These are phyloP conservation scores for Acanthaster planci DNA, from an alignment of 35 echinoderm and acorn worm species.

Conservation along the genomic window DNA sequence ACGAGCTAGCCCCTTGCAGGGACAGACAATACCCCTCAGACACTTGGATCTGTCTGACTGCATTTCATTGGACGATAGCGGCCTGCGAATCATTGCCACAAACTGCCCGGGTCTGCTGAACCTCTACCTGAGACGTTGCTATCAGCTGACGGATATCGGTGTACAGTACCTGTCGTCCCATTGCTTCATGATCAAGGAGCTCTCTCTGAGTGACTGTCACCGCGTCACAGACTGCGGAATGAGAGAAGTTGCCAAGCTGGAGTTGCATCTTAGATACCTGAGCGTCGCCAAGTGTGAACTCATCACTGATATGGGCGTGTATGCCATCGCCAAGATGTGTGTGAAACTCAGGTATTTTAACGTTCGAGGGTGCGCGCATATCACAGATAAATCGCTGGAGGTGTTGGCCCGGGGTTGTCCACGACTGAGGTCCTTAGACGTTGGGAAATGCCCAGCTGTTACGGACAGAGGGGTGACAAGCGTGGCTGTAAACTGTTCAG, in stretches of 20 bases:
- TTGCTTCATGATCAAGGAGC: slow-evolving; percentile 87
- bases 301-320: slow-evolving; percentile 88
- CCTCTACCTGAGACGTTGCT: slow-evolving; percentile 81
- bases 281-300: slow-evolving; percentile 98
- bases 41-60: slow-evolving; percentile 97
- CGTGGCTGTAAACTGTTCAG: slow-evolving; percentile 73
- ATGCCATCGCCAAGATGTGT: slow-evolving; percentile 78
- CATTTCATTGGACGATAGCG: slow-evolving; percentile 77
- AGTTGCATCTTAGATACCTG: slow-evolving; percentile 82
- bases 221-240: slow-evolving; percentile 83
- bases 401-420: slow-evolving; percentile 77
- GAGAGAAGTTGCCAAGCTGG: slow-evolving; percentile 79
- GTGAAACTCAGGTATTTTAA: slow-evolving; percentile 88
- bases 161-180: slow-evolving; percentile 75
- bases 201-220: slow-evolving; percentile 90
- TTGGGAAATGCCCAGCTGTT: slow-evolving; percentile 85
- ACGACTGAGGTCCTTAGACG: slow-evolving; percentile 84
- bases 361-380: slow-evolving; percentile 70
- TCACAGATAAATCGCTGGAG: slow-evolving; percentile 95
- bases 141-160: slow-evolving; percentile 78
- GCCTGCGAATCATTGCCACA: slow-evolving; percentile 80
- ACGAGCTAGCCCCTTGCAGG: background rate
- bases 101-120: slow-evolving; percentile 91
- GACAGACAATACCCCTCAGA: slow-evolving; percentile 76
- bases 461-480: slow-evolving; percentile 75